phyloP scores from a whole-genome alignment of 1,140 invertebrate species.

The Ptiloglossa arizonensis region DNA sequence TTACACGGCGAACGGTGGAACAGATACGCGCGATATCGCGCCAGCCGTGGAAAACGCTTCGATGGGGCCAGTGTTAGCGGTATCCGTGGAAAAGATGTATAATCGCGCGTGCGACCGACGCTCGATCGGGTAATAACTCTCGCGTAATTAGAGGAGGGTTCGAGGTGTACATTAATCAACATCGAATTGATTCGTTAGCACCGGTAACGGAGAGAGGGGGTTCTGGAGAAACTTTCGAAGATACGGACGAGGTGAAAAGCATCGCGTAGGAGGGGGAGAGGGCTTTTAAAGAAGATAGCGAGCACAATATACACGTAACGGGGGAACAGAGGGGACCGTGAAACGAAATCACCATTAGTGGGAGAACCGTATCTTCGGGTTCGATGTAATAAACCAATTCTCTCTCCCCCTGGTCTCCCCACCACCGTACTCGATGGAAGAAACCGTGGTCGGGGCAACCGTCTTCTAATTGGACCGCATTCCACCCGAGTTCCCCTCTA shows the following conservation, averaged over 20 bases:
- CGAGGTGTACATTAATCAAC: constrained; percentile 74
- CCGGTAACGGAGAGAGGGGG: constrained; percentile 39
- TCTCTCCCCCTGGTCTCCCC: no score
- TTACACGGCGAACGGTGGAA: background rate
- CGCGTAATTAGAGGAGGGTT: constrained; percentile 73
- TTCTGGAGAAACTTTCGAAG: constrained; percentile 18
- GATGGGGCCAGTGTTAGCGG: constrained; percentile 40
- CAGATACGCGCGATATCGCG: background rate
- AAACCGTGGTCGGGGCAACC: constrained; percentile 55
- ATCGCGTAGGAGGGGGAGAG: background rate
- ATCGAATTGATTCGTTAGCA: constrained; percentile 77
- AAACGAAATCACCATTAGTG: constrained; percentile 63
- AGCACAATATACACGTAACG: constrained; percentile 5
- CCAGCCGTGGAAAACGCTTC: constrained; percentile 4
- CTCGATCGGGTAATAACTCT: constrained; percentile 74
- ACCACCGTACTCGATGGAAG: constrained; percentile 34
- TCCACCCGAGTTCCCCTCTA: constrained; percentile 64
- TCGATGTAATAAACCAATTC: constrained; percentile 75
- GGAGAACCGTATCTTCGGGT: constrained; percentile 60
- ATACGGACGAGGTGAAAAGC: background rate
- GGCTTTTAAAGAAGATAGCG: constrained; percentile 17
- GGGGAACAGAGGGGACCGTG: constrained; percentile 8
- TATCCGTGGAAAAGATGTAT: constrained; percentile 49
- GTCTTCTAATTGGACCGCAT: constrained; percentile 79
- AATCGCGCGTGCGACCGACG: constrained; percentile 64